These are phyloP conservation scores for Schizopygopsis pylzovi DNA, from an alignment of 2,797 vertebrate species.

Conservation along the genomic window DNA sequence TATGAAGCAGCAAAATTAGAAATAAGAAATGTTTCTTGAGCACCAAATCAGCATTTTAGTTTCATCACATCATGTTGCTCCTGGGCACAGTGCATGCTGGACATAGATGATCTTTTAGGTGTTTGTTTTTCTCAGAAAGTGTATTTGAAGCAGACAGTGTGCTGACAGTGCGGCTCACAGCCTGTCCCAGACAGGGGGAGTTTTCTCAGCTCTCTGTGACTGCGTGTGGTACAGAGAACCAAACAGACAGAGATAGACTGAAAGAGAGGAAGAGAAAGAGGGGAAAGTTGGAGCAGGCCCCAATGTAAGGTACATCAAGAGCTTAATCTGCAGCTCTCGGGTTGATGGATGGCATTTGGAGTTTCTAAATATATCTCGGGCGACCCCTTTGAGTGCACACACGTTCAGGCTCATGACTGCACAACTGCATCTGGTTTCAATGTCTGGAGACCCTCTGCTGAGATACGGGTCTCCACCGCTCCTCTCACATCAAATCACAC, in stretches of 20 bases:
- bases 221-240: conserved; percentile 34
- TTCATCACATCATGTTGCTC: neutral
- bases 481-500: conserved; percentile 43
- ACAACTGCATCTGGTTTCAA: conserved; percentile 76
- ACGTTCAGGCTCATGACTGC: conserved; percentile 58
- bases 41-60: neutral
- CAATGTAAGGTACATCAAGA: conserved; percentile 45
- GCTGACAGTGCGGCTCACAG: conserved; percentile 19
- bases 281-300: conserved; percentile 21
- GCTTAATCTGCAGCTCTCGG: conserved; percentile 59
- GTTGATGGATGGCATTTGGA: conserved; percentile 69
- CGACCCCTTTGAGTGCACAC: conserved; percentile 57
- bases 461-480: conserved; percentile 49
- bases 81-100: conserved; percentile 12
- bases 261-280: conserved; percentile 9
- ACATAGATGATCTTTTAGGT: conserved; percentile 33
- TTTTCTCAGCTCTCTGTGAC: conserved; percentile 44
- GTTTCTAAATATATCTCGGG: conserved; percentile 70
- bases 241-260: conserved; percentile 35
- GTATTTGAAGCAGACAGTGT: conserved; percentile 24
- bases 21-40: neutral
- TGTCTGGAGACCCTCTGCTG: conserved; percentile 65
- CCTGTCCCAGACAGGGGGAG: conserved; percentile 19
- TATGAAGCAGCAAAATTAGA: neutral
- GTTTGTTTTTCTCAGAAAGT: conserved; percentile 54